These are phyloP conservation scores for Aphaenogaster rudis DNA, from an alignment of 1,140 invertebrate species.

Conservation along the genomic window DNA sequence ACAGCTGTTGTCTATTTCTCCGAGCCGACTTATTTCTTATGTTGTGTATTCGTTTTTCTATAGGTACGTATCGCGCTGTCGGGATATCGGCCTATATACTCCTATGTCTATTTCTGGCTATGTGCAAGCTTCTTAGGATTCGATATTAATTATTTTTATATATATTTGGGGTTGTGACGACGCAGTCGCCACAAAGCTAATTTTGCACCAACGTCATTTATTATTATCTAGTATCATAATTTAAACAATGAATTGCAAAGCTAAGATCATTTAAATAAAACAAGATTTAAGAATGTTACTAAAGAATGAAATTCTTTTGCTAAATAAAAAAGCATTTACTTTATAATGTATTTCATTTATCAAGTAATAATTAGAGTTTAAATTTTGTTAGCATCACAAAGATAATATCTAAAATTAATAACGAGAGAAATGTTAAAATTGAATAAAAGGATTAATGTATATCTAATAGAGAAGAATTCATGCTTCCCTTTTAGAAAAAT, in stretches of 20 bases:
- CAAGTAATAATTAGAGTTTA: background rate
- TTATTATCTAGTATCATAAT: no score
- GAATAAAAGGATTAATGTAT: background rate
- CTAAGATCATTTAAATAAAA: background rate
- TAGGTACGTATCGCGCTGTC: no score
- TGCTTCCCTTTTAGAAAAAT: constrained; percentile 33
- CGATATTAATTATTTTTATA: no score
- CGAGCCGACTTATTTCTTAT: no score
- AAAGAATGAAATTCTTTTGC: background rate
- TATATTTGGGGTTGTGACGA: no score
- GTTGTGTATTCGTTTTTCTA: no score
- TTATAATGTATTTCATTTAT: background rate
- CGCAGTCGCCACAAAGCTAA: no score
- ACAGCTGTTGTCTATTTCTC: no score
- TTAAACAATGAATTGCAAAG: background rate
- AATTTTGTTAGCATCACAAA: background rate
- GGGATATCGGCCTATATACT: no score
- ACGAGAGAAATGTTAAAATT: background rate
- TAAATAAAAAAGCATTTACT: background rate
- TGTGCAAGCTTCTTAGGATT: no score
- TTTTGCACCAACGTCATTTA: no score
- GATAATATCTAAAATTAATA: background rate
- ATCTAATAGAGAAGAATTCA: background rate
- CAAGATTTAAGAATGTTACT: background rate
- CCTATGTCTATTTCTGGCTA: no score